Conservation (phyloP, 1,140 invertebrate genomes). For the Matsumurasca onukii region DNA sequence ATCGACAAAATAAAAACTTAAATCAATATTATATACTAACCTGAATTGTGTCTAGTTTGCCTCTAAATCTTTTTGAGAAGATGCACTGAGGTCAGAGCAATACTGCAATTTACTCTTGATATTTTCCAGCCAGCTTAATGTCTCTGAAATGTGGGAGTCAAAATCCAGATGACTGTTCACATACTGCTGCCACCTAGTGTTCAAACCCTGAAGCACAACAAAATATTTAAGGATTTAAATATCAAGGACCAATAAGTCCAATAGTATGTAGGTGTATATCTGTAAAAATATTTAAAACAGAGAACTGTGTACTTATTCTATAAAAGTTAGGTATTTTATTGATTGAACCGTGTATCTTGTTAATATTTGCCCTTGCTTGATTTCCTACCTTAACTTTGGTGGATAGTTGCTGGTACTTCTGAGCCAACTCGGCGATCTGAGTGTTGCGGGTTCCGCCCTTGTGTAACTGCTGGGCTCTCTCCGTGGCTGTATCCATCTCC, state of each 20-base stretch:
- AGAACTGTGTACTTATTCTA: too few species aligned
- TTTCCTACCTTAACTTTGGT: slow-evolving; percentile 75
- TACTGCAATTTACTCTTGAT: slow-evolving; percentile 81
- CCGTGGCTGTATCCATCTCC: slow-evolving; percentile 90
- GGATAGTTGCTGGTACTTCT: slow-evolving; percentile 88
- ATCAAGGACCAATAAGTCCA: too few species aligned
- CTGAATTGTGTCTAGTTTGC: slow-evolving; percentile 73
- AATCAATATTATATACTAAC: slow-evolving; percentile 39
- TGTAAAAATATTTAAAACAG: too few species aligned
- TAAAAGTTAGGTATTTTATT: neutral
- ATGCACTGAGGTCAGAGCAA: slow-evolving; percentile 77
- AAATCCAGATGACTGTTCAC: slow-evolving; percentile 89
- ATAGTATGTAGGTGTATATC: too few species aligned
- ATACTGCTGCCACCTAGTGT: slow-evolving; percentile 89
- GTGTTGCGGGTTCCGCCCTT: slow-evolving; percentile 67
- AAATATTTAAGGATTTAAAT: slow-evolving; percentile 16
- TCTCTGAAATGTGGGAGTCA: slow-evolving; percentile 75
- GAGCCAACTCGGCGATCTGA: slow-evolving; percentile 81
- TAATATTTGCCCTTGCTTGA: neutral
- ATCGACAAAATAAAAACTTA: too few species aligned
- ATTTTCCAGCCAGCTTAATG: slow-evolving; percentile 79
- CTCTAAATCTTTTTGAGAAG: slow-evolving; percentile 82
- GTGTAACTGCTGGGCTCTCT: slow-evolving; percentile 82
- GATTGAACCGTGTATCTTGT: neutral
- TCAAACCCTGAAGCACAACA: slow-evolving; percentile 61